Percentiles rank a stretch among this genome's conserved stretches.
Conservation (phyloP, 1,140 invertebrate genomes). For the Pogonognathellus flavescens region DNA sequence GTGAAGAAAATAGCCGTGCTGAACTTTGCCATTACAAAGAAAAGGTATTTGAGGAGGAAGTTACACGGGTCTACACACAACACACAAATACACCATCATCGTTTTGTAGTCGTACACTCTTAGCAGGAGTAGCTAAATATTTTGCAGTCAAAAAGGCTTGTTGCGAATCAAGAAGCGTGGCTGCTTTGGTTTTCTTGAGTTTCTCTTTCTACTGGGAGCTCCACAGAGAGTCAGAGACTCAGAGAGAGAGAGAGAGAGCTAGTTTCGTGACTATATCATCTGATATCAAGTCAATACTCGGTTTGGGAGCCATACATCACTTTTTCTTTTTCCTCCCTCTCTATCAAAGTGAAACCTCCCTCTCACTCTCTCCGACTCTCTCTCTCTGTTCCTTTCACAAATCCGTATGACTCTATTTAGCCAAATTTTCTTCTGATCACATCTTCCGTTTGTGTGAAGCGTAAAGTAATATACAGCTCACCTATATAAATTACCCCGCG, state of each 20-base stretch:
- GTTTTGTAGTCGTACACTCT: no score
- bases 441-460: conserved; percentile 2
- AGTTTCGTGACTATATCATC: conserved; percentile 41
- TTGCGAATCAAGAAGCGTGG: background rate
- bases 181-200: conserved; percentile 18
- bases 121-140: background rate
- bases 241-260: background rate
- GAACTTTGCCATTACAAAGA: no score
- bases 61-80: no score
- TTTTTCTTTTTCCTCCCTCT: conserved; percentile 41
- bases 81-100: no score
- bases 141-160: background rate
- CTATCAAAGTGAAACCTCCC: conserved; percentile 43
- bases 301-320: conserved; percentile 39
- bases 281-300: conserved; percentile 37
- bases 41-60: no score
- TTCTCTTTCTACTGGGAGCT: background rate
- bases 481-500: background rate
- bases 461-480: background rate
- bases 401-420: conserved; percentile 51
- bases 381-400: conserved; percentile 14
- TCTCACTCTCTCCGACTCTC: conserved; percentile 26
- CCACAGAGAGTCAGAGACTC: no score
- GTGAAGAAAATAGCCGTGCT: no score
- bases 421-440: conserved; percentile 43